Base-by-base conservation (phyloP, 2,888 invertebrate genomes). In the Zaprionus lineosus region DNA sequence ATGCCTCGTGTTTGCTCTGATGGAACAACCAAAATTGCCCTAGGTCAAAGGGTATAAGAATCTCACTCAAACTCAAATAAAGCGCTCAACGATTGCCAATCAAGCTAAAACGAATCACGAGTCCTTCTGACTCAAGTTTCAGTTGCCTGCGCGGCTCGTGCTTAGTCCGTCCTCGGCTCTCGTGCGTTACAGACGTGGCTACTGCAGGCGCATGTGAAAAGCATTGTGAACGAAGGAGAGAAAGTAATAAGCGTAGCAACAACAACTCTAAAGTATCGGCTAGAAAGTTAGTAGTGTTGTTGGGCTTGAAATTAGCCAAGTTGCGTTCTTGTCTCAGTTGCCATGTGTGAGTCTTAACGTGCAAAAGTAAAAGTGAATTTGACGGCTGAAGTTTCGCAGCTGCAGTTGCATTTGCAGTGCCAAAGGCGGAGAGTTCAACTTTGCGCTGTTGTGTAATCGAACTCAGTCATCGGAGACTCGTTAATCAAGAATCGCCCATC, bases 151-250 rank as follows among this genome's bases (percentile, higher is more conserved):
- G 33, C 43, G 37, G 11, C 4, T 57, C 63, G 48, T 31, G 44
- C 15, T 77, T 60, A 87, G 87, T 87, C 88, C 88, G 88, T 88
- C 88, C 87, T 86, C 84, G 87, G 86, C 86, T 79, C 82, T 85
- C 81, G 76, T 70, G 59, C 67, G 67, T 61, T 76, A 74, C 69
- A 86, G 88, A 82, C 87, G 87, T 74, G 29, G 70, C 39, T 63
- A 40, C 9, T 36, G 36, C 41, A 56, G 29, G 29, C 63, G 62
- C 56, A 24, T 39, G 48, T 55, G 52, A 53, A 33, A 37, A 36
- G 28, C 16, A 16, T n/a, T 9, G 28, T 33, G n/a, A 67, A 47
- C n/a, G 31, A 40, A 40, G 37, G 33, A 6, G 21, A 14, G 48
- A 60, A 11, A 64, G 34, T 26, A 71, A 64, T 59, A 60, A 64